Conservation (phyloP, 2,113 vertebrate species). For the pig (Sus scrofa) region DNA sequence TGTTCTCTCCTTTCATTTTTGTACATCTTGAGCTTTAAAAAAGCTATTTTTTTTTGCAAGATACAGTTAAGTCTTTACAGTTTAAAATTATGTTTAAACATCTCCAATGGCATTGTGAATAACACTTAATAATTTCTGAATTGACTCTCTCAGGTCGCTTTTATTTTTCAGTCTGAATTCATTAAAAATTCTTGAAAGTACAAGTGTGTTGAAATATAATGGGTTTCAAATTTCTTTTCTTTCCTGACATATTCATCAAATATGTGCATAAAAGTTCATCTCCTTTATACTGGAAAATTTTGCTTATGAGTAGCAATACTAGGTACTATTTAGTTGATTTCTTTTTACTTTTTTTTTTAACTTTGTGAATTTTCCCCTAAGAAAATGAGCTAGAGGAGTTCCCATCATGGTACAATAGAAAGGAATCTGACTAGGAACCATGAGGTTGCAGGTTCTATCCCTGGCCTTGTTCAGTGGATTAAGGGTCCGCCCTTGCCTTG, state of each 20-base stretch:
- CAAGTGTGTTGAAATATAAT: neutral
- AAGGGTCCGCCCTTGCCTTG: no score
- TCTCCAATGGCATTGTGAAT: neutral
- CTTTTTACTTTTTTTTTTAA: neutral
- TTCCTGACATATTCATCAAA: neutral
- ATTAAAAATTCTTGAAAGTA: neutral
- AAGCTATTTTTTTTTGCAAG: neutral
- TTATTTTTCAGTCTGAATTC: neutral
- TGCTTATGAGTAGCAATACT: neutral
- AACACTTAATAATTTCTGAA: neutral
- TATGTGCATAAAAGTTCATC: neutral
- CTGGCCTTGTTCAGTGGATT: no score
- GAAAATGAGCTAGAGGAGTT: neutral
- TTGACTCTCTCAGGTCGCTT: neutral
- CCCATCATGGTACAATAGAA: no score
- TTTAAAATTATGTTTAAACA: neutral
- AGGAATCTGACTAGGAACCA: no score
- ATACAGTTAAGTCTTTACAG: neutral
- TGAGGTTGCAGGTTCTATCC: no score
- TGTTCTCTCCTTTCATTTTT: neutral
- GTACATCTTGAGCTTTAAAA: neutral
- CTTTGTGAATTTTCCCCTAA: neutral
- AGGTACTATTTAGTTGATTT: neutral
- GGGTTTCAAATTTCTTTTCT: neutral
- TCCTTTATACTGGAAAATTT: neutral